Evolutionary conservation across 2,888 invertebrate genomes (phyloP).

Genomic region (Diarsia rubi): DNA sequence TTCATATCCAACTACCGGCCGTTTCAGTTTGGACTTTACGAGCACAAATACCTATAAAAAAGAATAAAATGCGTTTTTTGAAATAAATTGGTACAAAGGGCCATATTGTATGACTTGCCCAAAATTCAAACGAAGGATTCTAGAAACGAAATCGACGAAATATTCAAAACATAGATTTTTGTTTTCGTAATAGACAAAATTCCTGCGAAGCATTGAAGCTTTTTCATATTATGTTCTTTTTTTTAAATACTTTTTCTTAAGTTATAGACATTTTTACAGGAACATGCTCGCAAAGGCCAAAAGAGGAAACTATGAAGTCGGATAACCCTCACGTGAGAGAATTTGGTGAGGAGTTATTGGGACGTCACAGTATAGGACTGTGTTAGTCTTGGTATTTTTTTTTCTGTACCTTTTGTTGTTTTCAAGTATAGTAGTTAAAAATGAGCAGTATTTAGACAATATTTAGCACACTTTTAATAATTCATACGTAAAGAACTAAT

Average conservation of each 20-base stretch:
- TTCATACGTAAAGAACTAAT: background rate
- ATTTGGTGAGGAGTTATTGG: slow-evolving; percentile 46
- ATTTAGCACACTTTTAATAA: background rate
- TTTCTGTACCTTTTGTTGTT: slow-evolving; percentile 5
- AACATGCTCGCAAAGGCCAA: background rate
- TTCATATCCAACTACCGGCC: background rate
- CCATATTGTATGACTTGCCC: background rate
- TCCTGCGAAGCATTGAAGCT: background rate
- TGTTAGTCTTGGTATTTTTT: slow-evolving; percentile 23
- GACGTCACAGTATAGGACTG: background rate
- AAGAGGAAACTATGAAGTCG: slow-evolving; percentile 3
- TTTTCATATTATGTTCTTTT: background rate
- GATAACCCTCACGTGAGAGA: slow-evolving; percentile 35
- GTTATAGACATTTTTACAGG: slow-evolving; percentile 38
- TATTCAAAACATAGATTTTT: background rate
- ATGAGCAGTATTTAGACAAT: slow-evolving; percentile 1
- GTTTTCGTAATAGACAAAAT: background rate
- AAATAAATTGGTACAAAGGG: background rate
- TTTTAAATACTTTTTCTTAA: slow-evolving; percentile 10
- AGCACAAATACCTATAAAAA: background rate
- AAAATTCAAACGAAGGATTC: slow-evolving; percentile 8
- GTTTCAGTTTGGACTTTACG: background rate
- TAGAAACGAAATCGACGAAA: background rate
- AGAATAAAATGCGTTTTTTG: background rate
- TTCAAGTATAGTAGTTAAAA: background rate